Base-by-base conservation (phyloP, 2,797 vertebrate genomes). In the Psittacula derbiana region DNA sequence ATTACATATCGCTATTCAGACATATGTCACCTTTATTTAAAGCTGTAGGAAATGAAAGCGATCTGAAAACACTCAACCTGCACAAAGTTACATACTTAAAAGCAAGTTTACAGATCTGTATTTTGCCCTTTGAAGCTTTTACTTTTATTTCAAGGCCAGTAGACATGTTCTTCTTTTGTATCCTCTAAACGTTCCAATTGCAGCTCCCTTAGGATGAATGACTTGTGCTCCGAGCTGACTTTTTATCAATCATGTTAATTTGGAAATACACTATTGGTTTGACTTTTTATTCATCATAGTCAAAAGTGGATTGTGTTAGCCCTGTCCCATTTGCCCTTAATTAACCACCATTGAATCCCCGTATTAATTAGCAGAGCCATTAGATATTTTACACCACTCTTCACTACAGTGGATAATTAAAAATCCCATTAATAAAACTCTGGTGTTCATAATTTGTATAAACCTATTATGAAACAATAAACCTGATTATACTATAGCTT, bases 301-400 rank as follows among this genome's bases (percentile, higher is more conserved):
- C 97, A 97, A 95, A 96, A 95, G 94, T 98, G 98, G 98, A 97
- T 98, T 98, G 97, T 98, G 97, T 97, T 94, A 96, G 97, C 98
- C 98, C 98, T 98, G 98, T 98, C 98, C 98, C 98, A 97, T 98
- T 99, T 99, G 98, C 98, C 98, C 98, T 99, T 99, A 99, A 99
- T 99, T 99, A 99, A 98, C 98, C 98, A 97, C 97, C 98, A 96
- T 97, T 98, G 98, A 99, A 98, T 98, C 98, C 97, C 97, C 98
- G 98, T 98, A 99, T 99, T 99, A 99, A 99, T 99, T 99, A 99
- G 98, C 98, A 95, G 97, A 98, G 97, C 98, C 98, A 98, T 99
- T 98, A 98, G 98, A 98, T 98, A 98, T 98, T 99, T 99, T 98
- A 98, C 98, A 98, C 98, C 98, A 98, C 97, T 98, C 97, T 98